Evolutionary conservation across 2,797 vertebrate genomes (phyloP), one percentile per base, ranked within the genome.

Genomic region (Xyrichtys novacula): DNA sequence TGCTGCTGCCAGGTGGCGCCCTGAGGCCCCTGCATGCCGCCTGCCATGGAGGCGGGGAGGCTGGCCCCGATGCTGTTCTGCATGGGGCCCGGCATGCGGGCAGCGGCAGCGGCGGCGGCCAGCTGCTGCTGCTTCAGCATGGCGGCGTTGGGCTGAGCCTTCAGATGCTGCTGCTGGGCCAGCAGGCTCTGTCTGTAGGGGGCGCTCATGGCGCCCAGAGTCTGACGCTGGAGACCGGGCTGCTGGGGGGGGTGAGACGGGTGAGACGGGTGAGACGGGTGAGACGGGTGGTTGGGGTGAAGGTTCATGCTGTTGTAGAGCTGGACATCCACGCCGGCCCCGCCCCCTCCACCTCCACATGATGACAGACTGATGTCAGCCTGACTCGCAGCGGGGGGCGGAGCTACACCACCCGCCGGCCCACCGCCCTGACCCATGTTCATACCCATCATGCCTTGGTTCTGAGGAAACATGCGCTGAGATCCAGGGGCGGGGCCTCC

Each of bases 381-480:
- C 78, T 96, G 96, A 70, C 84, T 87, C 23, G 90, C 92, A 0
- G 90, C 80, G 0, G 97, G 78, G 55, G 94, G 90, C 5, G 95
- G 84, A 4, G 85, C 85, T 1, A 81, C 92, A 0, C 85, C 78
- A 0, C 85, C 66, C 0, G 92, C 47, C 1, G 95, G 87, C 17
- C 95, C 96, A 0, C 94, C 80, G 0, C 79, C 77, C 52, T 96
- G 96, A 1, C 93, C 94, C 61, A 95, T 86, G 54, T 85, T 95
- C 88, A 98, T 94, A 38, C 94, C 94, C 90, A 98, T 95, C 93
- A 98, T 95, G 76, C 87, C 90, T 80, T 95, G 96, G n/a, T 91
- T 89, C 88, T 95, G 96, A 66, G 96, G 71, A 86, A 98, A 99
- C 92, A 96, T 95, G 9, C 95, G 95, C 32, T 96, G 96, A 28